Percentiles rank a stretch among this genome's conserved stretches.
These are phyloP conservation scores for Actias luna DNA, from an alignment of 2,888 invertebrate species.

Conservation along the genomic window DNA sequence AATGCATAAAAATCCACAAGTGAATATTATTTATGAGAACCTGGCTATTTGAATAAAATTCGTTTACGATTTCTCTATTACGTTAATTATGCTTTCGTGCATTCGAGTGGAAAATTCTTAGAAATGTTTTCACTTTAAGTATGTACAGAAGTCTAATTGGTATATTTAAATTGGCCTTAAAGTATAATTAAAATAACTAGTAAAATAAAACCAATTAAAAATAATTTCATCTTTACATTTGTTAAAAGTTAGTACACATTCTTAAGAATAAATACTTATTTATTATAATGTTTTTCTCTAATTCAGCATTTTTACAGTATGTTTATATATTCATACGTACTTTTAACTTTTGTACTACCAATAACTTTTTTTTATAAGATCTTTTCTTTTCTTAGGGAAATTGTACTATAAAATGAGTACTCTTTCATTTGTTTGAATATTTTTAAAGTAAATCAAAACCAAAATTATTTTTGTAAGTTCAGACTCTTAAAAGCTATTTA, in stretches of 20 bases:
- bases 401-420: too few relatives aligned
- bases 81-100: constrained; percentile 37
- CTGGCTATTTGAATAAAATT: constrained; percentile 32
- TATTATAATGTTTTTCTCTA: too few relatives aligned
- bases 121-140: constrained; percentile 33
- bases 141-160: constrained; percentile 31
- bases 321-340: too few relatives aligned
- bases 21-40: not conserved
- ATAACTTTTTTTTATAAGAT: not conserved
- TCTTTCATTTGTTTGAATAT: too few relatives aligned
- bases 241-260: not conserved
- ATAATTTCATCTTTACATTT: not conserved
- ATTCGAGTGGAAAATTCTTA: constrained; percentile 37
- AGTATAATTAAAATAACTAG: not conserved
- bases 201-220: constrained; percentile 16
- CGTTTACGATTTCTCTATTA: constrained; percentile 32
- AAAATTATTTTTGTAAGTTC: not conserved
- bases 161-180: constrained; percentile 24
- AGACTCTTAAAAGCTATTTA: not conserved
- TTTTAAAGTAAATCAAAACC: too few relatives aligned
- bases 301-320: too few relatives aligned
- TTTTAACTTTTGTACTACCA: too few relatives aligned
- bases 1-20: not conserved
- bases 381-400: not conserved
- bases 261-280: too few relatives aligned